Conservation (phyloP, 2,113 vertebrate genomes). For the Tiliqua scincoides region DNA sequence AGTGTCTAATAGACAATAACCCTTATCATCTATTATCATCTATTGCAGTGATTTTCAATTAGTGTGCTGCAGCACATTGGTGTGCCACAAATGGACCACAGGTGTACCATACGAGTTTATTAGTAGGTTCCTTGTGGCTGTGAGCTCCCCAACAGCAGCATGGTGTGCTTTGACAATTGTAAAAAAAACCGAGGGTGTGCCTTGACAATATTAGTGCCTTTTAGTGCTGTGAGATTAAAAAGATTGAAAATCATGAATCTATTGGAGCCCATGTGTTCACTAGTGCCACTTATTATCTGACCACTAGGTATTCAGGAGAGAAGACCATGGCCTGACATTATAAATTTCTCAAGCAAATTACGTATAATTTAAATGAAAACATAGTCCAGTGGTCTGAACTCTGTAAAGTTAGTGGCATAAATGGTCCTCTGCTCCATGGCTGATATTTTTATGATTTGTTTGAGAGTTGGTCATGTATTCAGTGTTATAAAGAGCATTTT, state of each 20-base stretch:
- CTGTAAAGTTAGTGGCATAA: not conserved
- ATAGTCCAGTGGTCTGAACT: slow-evolving; percentile 21
- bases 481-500: not conserved
- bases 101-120: too few species aligned
- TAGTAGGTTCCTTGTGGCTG: too few species aligned
- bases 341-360: slow-evolving; percentile 16
- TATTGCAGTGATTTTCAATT: too few species aligned
- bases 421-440: not conserved
- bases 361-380: not conserved
- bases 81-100: too few species aligned
- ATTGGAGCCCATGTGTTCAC: not conserved
- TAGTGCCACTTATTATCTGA: not conserved
- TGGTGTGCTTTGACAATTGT: too few species aligned
- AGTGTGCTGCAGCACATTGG: too few species aligned
- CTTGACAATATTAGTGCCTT: too few species aligned
- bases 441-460: not conserved
- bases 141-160: too few species aligned
- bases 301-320: not conserved
- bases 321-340: slow-evolving; percentile 3
- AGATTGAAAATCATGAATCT: not conserved
- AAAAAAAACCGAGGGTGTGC: too few species aligned
- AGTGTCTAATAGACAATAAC: not conserved
- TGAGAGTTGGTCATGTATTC: not conserved
- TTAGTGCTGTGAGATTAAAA: too few species aligned
- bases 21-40: not conserved